A percentile compares a stretch with the other conserved stretches of the same genome.
Conservation (phyloP, 2,113 vertebrate species). For the Hippocampus guttulatus region DNA sequence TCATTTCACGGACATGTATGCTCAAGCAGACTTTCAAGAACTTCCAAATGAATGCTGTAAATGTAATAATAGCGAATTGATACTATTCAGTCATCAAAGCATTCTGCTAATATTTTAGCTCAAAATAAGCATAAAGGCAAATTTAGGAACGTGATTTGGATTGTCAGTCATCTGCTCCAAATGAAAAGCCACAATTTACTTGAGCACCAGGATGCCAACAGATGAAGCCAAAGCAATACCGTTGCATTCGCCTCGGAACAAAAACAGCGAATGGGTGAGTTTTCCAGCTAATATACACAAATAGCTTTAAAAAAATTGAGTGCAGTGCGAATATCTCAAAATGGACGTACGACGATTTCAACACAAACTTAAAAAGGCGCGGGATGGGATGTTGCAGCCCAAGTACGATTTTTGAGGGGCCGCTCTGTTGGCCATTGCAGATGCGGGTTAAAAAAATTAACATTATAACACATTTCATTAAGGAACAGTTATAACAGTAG, state of each 20-base stretch:
- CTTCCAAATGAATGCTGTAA: background rate
- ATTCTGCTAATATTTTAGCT: background rate
- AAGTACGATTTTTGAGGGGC: too few relatives aligned
- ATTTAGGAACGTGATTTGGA: background rate
- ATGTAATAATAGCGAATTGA: too few relatives aligned
- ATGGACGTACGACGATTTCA: too few relatives aligned
- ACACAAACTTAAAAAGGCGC: too few relatives aligned
- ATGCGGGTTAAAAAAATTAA: too few relatives aligned
- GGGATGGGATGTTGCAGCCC: too few relatives aligned
- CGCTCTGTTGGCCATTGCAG: too few relatives aligned
- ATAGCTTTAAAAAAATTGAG: too few relatives aligned
- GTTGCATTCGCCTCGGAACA: background rate
- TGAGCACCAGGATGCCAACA: background rate
- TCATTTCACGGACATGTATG: too few relatives aligned
- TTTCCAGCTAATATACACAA: too few relatives aligned
- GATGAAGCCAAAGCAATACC: background rate
- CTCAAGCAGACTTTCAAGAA: background rate
- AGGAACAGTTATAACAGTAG: conserved; percentile 2
- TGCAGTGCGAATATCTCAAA: too few relatives aligned
- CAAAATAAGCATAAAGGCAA: background rate
- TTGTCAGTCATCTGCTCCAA: background rate
- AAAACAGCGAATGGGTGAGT: background rate
- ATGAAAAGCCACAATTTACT: background rate
- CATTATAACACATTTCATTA: too few relatives aligned
- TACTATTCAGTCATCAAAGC: background rate